Percentiles rank a stretch among this genome's conserved stretches.
Conservation (phyloP, 2,113 vertebrate species). For the Lagenorhynchus albirostris region DNA sequence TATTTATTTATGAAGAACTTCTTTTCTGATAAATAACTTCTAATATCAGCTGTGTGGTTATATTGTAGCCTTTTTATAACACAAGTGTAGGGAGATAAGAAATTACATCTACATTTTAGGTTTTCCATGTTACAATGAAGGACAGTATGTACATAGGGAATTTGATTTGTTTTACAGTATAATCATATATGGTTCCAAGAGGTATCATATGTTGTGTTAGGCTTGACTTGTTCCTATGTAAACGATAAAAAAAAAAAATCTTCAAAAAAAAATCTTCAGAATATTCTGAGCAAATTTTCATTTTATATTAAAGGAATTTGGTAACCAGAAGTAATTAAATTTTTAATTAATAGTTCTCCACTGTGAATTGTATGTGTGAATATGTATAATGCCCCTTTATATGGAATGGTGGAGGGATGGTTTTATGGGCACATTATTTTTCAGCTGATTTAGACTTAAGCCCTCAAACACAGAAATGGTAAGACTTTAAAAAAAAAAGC, state of each 20-base stretch:
- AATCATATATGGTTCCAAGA: not conserved
- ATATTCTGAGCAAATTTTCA: not conserved
- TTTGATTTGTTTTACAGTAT: constrained; percentile 34
- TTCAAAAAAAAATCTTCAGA: not conserved
- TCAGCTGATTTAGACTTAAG: not conserved
- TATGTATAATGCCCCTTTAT: not conserved
- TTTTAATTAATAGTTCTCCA: not conserved
- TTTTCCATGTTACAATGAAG: constrained; percentile 32
- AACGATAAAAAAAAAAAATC: not conserved
- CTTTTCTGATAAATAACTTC: constrained; percentile 23
- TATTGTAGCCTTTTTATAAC: constrained; percentile 27
- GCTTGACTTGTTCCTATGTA: not conserved
- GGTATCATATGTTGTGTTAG: not conserved
- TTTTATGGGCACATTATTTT: not conserved
- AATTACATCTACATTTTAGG: not conserved
- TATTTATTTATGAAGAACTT: constrained; percentile 52
- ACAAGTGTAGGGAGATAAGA: not conserved
- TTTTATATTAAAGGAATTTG: constrained; percentile 36
- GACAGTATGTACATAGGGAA: not conserved
- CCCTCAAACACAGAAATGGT: not conserved
- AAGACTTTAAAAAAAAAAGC: not conserved
- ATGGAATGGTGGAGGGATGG: not conserved
- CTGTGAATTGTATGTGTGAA: constrained; percentile 1
- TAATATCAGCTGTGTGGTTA: constrained; percentile 9
- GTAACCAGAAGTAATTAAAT: not conserved